phyloP scores from a whole-genome alignment of 2,888 invertebrate genomes.

The Drosophila subquinaria region DNA sequence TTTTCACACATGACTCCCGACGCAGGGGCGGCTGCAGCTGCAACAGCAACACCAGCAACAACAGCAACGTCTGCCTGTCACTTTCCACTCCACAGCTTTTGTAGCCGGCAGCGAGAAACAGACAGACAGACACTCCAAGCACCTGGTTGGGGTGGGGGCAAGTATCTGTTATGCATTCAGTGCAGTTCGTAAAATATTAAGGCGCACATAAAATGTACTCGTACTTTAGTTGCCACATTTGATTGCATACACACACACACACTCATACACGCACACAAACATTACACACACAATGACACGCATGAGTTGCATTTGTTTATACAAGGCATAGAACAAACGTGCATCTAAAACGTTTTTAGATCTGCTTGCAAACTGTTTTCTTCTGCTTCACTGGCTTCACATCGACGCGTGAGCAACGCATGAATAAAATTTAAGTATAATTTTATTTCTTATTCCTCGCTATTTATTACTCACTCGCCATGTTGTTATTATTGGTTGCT shows the following conservation, averaged over 20 bases:
- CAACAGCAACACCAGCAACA: constrained; percentile 11
- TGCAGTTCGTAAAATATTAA: constrained; percentile 60
- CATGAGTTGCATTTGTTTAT: constrained; percentile 76
- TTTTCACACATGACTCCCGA: constrained; percentile 76
- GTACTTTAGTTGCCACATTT: constrained; percentile 34
- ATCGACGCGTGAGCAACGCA: constrained; percentile 12
- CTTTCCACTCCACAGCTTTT: constrained; percentile 31
- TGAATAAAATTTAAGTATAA: constrained; percentile 31
- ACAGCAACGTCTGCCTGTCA: constrained; percentile 24
- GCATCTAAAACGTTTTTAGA: constrained; percentile 30
- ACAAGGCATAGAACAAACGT: constrained; percentile 44
- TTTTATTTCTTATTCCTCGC: constrained; percentile 35
- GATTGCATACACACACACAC: constrained; percentile 40
- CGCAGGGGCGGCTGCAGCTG: constrained; percentile 31
- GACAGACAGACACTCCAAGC: constrained; percentile 48
- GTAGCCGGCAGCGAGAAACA: constrained; percentile 41
- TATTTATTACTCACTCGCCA: constrained; percentile 83
- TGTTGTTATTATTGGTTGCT: constrained; percentile 52
- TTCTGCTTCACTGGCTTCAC: constrained; percentile 16
- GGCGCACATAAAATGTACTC: constrained; percentile 55
- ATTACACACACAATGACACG: constrained; percentile 54
- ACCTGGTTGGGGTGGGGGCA: constrained; percentile 40
- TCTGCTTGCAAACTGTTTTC: constrained; percentile 19
- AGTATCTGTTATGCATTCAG: constrained; percentile 59
- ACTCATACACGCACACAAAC: constrained; percentile 19